A percentile compares a stretch with the other conserved stretches of the same genome.
Evolutionary conservation across 2,113 vertebrate species (phyloP).

Genomic region (Numida meleagris): DNA sequence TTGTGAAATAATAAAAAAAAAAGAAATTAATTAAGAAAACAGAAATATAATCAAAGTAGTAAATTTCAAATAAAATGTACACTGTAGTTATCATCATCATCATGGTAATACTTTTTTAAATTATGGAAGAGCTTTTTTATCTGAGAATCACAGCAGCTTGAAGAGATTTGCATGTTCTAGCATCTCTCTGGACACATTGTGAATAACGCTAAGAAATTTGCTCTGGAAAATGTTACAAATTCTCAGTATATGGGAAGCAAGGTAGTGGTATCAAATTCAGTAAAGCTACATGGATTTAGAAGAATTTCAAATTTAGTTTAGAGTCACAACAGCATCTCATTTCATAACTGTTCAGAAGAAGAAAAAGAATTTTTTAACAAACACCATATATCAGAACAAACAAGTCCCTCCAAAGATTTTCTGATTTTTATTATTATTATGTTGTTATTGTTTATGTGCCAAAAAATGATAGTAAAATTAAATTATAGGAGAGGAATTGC

Average conservation of each 20-base stretch:
- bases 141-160: background rate
- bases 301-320: background rate
- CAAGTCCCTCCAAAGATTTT: background rate
- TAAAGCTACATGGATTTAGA: conserved; percentile 2
- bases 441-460: background rate
- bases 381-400: background rate
- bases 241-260: background rate
- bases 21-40: background rate
- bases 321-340: background rate
- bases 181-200: background rate
- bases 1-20: background rate
- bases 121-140: background rate
- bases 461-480: background rate
- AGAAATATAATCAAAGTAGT: conserved; percentile 4
- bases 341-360: background rate
- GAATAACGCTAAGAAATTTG: conserved; percentile 14
- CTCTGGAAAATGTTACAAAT: background rate
- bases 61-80: conserved; percentile 12
- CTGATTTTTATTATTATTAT: background rate
- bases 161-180: background rate
- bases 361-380: background rate
- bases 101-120: background rate
- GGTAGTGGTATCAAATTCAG: background rate
- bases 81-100: background rate
- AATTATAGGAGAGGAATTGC: background rate